These are phyloP conservation scores for Heteropelma amictum DNA, from an alignment of 2,888 invertebrate species.

Conservation along the genomic window DNA sequence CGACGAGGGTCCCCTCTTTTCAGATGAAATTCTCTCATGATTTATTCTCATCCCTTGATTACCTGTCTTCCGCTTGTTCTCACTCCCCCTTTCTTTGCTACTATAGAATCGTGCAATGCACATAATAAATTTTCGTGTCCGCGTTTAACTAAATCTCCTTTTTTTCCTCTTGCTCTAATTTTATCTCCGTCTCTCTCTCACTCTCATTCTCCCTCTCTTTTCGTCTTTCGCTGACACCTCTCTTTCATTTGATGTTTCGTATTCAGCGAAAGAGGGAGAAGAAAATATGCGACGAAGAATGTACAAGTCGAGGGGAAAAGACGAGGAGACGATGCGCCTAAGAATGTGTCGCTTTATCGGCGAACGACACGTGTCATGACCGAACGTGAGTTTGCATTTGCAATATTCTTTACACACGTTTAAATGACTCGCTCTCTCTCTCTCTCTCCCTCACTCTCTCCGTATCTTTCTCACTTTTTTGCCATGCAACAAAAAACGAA, in stretches of 20 bases:
- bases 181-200: constrained; percentile 12
- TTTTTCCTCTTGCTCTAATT: constrained; percentile 11
- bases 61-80: constrained; percentile 12
- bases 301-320: neutral
- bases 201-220: constrained; percentile 11
- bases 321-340: constrained; percentile 16
- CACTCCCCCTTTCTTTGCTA: constrained; percentile 1
- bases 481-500: neutral
- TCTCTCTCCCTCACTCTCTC: neutral
- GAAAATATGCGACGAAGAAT: constrained; percentile 7
- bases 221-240: constrained; percentile 7
- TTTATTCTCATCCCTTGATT: constrained; percentile 12
- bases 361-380: constrained; percentile 63
- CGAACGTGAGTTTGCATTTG: constrained; percentile 39
- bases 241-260: constrained; percentile 8
- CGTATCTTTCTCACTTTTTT: too few relatives aligned
- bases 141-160: constrained; percentile 28
- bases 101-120: constrained; percentile 36
- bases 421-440: constrained; percentile 1
- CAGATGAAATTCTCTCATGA: constrained; percentile 53
- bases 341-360: constrained; percentile 61
- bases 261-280: constrained; percentile 4
- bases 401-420: constrained; percentile 29
- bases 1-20: constrained; percentile 44
- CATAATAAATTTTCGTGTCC: constrained; percentile 34